These are phyloP conservation scores for Archegozetes longisetosus DNA, from an alignment of 1,140 invertebrate species.

Conservation along the genomic window DNA sequence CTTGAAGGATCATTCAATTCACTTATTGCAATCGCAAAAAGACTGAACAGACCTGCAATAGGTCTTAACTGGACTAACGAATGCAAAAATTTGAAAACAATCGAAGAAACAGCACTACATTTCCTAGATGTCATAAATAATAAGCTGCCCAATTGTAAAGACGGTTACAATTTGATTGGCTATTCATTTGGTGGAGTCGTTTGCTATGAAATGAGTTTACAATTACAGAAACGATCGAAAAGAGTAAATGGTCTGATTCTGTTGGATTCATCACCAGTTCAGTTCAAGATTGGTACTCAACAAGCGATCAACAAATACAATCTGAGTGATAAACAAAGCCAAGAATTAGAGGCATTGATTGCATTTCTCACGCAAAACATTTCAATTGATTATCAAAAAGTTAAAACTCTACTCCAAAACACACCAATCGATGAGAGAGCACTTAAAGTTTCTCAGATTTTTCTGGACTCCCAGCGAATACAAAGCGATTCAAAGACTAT, in stretches of 20 bases:
- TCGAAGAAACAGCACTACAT: slow-evolving; percentile 47
- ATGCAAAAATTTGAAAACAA: slow-evolving; percentile 40
- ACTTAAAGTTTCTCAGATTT: not conserved
- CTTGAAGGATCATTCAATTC: slow-evolving; percentile 1
- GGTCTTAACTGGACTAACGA: slow-evolving; percentile 27
- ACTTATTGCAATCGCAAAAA: not conserved
- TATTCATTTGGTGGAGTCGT: slow-evolving; percentile 87
- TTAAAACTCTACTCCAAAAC: not conserved
- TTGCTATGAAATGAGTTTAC: slow-evolving; percentile 77
- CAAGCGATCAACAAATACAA: not conserved
- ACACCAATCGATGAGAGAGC: not conserved
- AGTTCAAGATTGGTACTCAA: slow-evolving; percentile 10
- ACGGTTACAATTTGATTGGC: slow-evolving; percentile 60
- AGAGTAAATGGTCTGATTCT: slow-evolving; percentile 56
- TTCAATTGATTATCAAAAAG: slow-evolving; percentile 6
- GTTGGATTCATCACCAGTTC: too few relatives aligned
- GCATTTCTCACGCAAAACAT: not conserved
- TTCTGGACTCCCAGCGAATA: not conserved
- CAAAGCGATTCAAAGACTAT: not conserved
- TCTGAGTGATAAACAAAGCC: slow-evolving; percentile 1
- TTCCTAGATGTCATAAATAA: slow-evolving; percentile 1
- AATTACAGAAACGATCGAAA: slow-evolving; percentile 45
- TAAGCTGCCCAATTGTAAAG: not conserved
- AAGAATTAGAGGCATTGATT: slow-evolving; percentile 1
- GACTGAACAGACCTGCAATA: slow-evolving; percentile 9